Base-by-base conservation (phyloP, 2,888 invertebrate species). In the Acrobasis consociella region DNA sequence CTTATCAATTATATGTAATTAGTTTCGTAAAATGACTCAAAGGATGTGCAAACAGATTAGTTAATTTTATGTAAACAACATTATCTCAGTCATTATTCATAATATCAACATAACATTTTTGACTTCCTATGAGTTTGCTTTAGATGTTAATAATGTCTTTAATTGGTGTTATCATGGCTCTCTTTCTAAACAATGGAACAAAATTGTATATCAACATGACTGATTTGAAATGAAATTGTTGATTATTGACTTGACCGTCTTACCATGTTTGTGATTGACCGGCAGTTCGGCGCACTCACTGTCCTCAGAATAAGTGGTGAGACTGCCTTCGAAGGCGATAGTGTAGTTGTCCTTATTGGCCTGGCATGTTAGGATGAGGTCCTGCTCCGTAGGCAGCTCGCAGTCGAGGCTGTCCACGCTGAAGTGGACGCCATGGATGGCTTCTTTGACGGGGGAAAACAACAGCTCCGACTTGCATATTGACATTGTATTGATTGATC, bases 341-440 rank as follows among this genome's bases (percentile, higher is more conserved):
- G 98, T 98, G 85, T 98, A 98, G 92, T 98, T 98, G 88, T 97
- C 97, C 93, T 98, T 97, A 86, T 97, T 97, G 67, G 97, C 96
- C 89, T 97, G 96, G 86, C 98, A 98, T 68, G 97, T 98, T 71
- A 97, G 94, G 86, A 98, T 95, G 81, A 97, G 96, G 79, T 97
- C 97, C 78, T 96, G 96, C 82, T 96, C 96, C 67, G 95, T 95
- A 69, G 95, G 94, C 73, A 95, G 94, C 83, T 97, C 97, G 89
- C 97, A 96, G 87, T 98, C 98, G 74, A 98, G 93, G 70, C 97
- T 98, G 85, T 98, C 98, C 67, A 97, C 97, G 76, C 97, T 97
- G 89, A 96, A 97, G 85, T 96, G 96, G 63, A 95, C 95, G 58
- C 96, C 95, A 72, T 95, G 93, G 49, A 93, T 93, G 69, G 94